Percentiles rank a stretch among this genome's conserved stretches.
phyloP scores from a whole-genome alignment of 2,797 vertebrate species.

The Paratrypauchen microcephalus region DNA sequence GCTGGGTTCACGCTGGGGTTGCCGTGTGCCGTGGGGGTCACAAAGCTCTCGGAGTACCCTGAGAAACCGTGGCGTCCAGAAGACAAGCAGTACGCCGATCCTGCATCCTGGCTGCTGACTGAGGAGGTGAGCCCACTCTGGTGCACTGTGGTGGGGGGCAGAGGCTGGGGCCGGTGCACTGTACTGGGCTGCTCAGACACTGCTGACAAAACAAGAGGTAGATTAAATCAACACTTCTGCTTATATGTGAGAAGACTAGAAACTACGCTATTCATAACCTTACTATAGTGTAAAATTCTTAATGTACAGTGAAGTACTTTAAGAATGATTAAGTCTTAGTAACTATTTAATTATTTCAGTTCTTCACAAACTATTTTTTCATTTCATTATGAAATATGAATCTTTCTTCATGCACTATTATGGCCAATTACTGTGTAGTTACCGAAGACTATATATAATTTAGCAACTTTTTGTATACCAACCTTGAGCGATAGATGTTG shows the following conservation, averaged over 20 bases:
- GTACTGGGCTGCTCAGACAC: conserved; percentile 83
- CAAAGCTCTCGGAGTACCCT: conserved; percentile 97
- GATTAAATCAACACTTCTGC: conserved; percentile 1
- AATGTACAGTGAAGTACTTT: too few relatives aligned
- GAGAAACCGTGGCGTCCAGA: conserved; percentile 93
- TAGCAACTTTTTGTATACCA: not conserved
- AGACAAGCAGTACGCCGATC: conserved; percentile 90
- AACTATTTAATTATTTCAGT: too few relatives aligned
- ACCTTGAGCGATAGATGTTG: conserved; percentile 95
- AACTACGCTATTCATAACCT: not conserved
- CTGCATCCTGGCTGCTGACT: conserved; percentile 86
- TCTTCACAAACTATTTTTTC: too few relatives aligned
- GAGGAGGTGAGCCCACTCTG: conserved; percentile 83
- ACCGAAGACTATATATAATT: not conserved
- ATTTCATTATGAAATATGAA: too few relatives aligned
- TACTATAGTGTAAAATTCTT: too few relatives aligned
- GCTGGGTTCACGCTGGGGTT: conserved; percentile 86
- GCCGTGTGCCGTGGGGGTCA: conserved; percentile 85
- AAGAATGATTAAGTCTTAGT: too few relatives aligned
- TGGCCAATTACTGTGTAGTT: too few relatives aligned
- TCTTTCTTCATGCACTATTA: too few relatives aligned
- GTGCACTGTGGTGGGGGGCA: conserved; percentile 95
- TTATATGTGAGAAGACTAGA: not conserved
- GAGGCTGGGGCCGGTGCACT: conserved; percentile 94
- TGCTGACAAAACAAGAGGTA: conserved; percentile 22